Evolutionary conservation across 2,113 vertebrate species (phyloP), one percentile per base, ranked within the genome.

Genomic region (Dascyllus trimaculatus): DNA sequence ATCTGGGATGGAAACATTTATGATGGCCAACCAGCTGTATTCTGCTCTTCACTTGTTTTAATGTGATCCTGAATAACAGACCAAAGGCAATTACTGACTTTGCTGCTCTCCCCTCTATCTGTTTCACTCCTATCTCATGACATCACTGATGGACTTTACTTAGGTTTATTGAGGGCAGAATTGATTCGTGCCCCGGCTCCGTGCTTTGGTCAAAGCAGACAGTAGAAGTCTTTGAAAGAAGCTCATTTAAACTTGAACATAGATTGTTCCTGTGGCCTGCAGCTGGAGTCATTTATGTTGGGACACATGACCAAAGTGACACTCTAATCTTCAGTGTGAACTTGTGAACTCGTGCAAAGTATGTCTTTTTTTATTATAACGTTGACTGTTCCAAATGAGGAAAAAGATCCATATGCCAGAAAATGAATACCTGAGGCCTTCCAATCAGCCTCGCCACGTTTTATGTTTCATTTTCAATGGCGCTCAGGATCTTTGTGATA

Each of bases 1-100:
- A 61, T 69, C 45, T 38, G 52, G 38, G 71, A 53, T 73, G 67
- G 76, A 65, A 81, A 65, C 66, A 51, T 71, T 78, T 75, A 75
- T 82, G 62, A 71, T 9, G n/a, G 80, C 70, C 72, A 74, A 59
- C 70, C 53, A 71, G 56, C 71, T 21, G 32, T 35, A 43, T 19
- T 32, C 43, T 61, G 68, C 67, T 78, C 48, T 78, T 54, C 65
- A 57, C 62, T 78, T 71, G 54, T 69, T 72, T 75, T 72, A 71
- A 82, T 84, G 67, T 75, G 17, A 72, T 70, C 66, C 69, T 69
- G 75, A 78, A 53, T 73, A 67, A 78, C 53, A 56, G 62, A 69
- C 56, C 35, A 46, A 71, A 79, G 71, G 72, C 71, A 85, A 86
- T 90, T 78, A 86, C 48, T 65, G 67, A 52, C 67, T 29, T 6